Evolutionary conservation across 2,797 vertebrate genomes (phyloP), one percentile per base, ranked within the genome.

Genomic region (Sternotherus odoratus): DNA sequence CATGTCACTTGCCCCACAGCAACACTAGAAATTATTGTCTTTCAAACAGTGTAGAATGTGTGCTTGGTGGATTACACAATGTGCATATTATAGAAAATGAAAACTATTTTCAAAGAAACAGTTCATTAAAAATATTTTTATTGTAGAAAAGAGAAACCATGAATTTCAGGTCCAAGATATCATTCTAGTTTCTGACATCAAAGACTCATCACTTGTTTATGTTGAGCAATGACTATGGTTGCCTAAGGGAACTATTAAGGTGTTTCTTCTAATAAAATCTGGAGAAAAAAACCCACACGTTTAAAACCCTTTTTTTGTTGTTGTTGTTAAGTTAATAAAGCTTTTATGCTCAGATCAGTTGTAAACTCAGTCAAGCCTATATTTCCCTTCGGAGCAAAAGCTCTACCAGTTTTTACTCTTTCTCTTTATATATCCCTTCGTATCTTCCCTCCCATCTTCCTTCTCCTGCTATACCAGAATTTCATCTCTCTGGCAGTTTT

Each of bases 311-410:
- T 82, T n/a, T n/a, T n/a, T n/a, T 97, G 28, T 84, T 50, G 17
- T 83, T 93, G 53, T n/a, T 92, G 83, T 60, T 88, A 91, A 94
- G 57, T 95, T 94, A 95, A 89, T 92, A 91, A 96, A 95, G 72
- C 28, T 89, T 95, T 96, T 93, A 92, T 46, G 75, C 16, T 95
- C 43, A 88, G 54, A 60, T 8, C 48, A 85, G 82, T 66, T 94
- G 53, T 96, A 91, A 96, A 96, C 24, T 69, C 83, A 90, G 63
- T 72, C 77, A 97, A 93, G 81, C 69, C 48, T 94, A 2, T 74
- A 87, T 89, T 94, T 89, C 72, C 79, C n/a, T 82, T 85, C 3
- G 1, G 43, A 72, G 77, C 28, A 90, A 92, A 91, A 90, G 4
- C 5, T 69, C 49, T 85, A 60, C n/a, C 91, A 94, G 10, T 2